Conservation (phyloP, 2,888 invertebrate genomes). For the Ethmia dodecea region DNA sequence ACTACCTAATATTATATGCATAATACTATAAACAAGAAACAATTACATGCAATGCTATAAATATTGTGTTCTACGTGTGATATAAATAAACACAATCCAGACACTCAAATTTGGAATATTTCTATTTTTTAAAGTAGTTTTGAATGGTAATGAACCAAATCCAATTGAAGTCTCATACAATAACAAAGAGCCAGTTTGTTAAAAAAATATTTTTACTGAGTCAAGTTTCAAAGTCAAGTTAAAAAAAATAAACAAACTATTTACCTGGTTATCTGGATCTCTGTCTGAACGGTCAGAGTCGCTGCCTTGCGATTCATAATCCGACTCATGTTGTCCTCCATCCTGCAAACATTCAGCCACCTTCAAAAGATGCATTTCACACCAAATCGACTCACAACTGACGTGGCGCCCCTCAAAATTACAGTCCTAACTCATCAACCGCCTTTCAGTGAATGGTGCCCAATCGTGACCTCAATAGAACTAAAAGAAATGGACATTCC, state of each 20-base stretch:
- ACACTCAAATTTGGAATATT: too few species aligned
- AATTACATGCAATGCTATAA: too few species aligned
- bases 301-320: slow-evolving; percentile 72
- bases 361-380: slow-evolving; percentile 60
- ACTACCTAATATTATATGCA: too few species aligned
- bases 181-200: too few species aligned
- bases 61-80: too few species aligned
- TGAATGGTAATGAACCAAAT: too few species aligned
- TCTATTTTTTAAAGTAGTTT: too few species aligned
- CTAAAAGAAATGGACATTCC: slow-evolving; percentile 72
- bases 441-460: slow-evolving; percentile 56
- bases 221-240: too few species aligned
- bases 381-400: slow-evolving; percentile 32
- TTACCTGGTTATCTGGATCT: slow-evolving; percentile 85
- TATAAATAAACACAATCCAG: too few species aligned
- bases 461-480: slow-evolving; percentile 68
- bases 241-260: slow-evolving; percentile 9
- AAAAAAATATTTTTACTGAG: too few species aligned
- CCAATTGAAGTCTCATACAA: too few species aligned
- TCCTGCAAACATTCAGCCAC: slow-evolving; percentile 67
- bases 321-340: slow-evolving; percentile 55
- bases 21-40: too few species aligned
- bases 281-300: slow-evolving; percentile 78
- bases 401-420: slow-evolving; percentile 42
- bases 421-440: slow-evolving; percentile 46